Evolutionary conservation across 2,113 vertebrate species (phyloP), one percentile per base, ranked within the genome.

Genomic region (Brienomyrus longianalis): DNA sequence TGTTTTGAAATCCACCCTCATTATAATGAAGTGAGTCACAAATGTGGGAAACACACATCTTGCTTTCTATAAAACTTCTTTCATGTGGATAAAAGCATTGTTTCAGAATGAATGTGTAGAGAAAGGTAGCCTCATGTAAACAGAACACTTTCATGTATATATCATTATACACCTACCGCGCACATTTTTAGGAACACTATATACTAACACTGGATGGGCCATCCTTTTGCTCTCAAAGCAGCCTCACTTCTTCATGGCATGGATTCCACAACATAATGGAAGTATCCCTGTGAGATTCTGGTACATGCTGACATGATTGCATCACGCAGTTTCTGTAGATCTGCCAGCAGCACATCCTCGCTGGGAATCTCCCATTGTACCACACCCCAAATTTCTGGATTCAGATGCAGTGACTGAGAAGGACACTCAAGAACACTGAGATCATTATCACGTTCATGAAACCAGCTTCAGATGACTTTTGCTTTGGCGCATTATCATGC

Each of bases 61-160:
- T 52, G 50, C n/a, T 52, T 52, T 86, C 84, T 52, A 86, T 50
- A 27, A 52, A 84, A 52, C 2, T 13, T 6, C 84, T 86, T 86
- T 86, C 23, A 86, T 86, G 50, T 86, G 10, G 48, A 86, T 52
- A 86, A 86, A 86, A 54, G 85, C 85, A 52, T 51, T 86, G 50
- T 86, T 86, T 54, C 48, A 54, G 45, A 86, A 35, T 54, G 83
- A 84, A 48, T 84, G 21, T 47, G 19, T n/a, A 48, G 45, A 45
- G 83, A n/a, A 45, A 48, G 39, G 45, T 48, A n/a, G 45, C 39
- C 74, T 43, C 35, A 17, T 80, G 74, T 80, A 80, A 80, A 80
- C 15, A 80, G 74, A 80, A 77, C 35, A 19, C 6, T 77, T 77
- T 43, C 74, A 77, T 80, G 31, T 80, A 27, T 27, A 66, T 66